Conservation (phyloP, 1,140 invertebrate species). For the Aricia agestis region DNA sequence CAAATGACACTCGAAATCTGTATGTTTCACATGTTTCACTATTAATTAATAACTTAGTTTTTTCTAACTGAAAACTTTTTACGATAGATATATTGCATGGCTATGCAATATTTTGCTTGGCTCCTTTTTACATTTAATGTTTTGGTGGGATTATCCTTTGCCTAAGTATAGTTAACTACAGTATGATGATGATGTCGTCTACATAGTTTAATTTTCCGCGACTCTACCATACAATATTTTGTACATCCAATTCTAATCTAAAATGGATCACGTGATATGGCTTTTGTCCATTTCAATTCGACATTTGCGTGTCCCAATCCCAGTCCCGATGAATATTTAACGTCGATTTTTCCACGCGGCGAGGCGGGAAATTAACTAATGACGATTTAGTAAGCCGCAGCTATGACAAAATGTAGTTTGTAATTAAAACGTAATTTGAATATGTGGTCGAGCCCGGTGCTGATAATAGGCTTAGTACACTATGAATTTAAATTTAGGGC, state of each 20-base stretch:
- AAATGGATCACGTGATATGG: neutral
- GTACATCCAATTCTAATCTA: neutral
- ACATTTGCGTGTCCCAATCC: neutral
- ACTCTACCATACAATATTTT: neutral
- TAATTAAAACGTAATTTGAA: slow-evolving; percentile 12
- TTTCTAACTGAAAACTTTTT: too few relatives aligned
- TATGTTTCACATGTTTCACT: too few relatives aligned
- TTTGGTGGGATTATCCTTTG: too few relatives aligned
- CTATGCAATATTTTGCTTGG: too few relatives aligned
- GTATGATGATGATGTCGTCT: neutral
- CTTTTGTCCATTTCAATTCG: neutral
- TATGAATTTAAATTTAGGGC: slow-evolving; percentile 5
- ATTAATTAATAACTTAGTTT: too few relatives aligned
- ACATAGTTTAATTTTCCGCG: neutral
- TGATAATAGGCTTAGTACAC: neutral
- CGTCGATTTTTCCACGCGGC: neutral
- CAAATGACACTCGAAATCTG: too few relatives aligned
- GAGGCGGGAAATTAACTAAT: slow-evolving; percentile 4
- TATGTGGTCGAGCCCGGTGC: neutral
- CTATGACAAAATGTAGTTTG: neutral
- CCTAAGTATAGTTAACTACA: too few relatives aligned
- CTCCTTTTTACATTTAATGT: too few relatives aligned
- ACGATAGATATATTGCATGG: too few relatives aligned
- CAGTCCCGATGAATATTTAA: slow-evolving; percentile 6
- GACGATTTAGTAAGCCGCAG: slow-evolving; percentile 1